Evolutionary conservation across 64 coral and sea anemone species (phyloP), one percentile per base, ranked within the genome.

Genomic region (Montipora efflorescens): DNA sequence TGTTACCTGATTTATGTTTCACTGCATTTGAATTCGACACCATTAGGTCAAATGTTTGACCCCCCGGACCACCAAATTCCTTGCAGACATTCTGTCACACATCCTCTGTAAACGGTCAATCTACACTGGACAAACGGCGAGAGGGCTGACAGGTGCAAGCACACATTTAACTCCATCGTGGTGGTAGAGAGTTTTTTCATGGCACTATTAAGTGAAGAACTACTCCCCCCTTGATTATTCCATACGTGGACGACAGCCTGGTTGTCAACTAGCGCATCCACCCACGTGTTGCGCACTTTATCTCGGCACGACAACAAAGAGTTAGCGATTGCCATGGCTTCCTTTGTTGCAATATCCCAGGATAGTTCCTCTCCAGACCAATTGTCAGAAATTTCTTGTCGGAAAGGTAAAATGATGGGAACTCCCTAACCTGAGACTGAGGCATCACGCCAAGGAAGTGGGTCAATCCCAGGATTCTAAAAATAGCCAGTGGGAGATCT

Each of bases 401-500:
- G 7, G 68, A 18, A 52, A 7, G 22, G 52, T 5, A 5, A 2
- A 20, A 64, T 12, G 10, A 64, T 16, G 16, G 59, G 16, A 9
- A 9, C 59, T 9, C 59, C 59, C 59, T 16, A 64, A 64, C 59
- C 59, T 3, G 59, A 64, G 59, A 2, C 16, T 12, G 59, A 64
- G 36, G 36, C 36, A 36, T 36, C 36, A 36, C 36, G 36, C 36
- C 36, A 36, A 36, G 36, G 36, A 36, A 36, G 36, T 36, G 36
- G 36, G 36, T 36, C 36, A 36, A 48, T 93, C 75, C 80, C 82
- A 93, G 20, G 67, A 19, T 50, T 67, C 87, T 18, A 19, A 78
- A 59, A 47, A 79, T 77, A 93, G 77, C 91, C 81, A 93, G 62
- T 93, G 82, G 68, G 81, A 25, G 46, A 87, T 50, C 62, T 93